A percentile compares a stretch with the other conserved stretches of the same genome.
Evolutionary conservation across 2,797 vertebrate genomes (phyloP).

Genomic region (Psittacula derbiana): DNA sequence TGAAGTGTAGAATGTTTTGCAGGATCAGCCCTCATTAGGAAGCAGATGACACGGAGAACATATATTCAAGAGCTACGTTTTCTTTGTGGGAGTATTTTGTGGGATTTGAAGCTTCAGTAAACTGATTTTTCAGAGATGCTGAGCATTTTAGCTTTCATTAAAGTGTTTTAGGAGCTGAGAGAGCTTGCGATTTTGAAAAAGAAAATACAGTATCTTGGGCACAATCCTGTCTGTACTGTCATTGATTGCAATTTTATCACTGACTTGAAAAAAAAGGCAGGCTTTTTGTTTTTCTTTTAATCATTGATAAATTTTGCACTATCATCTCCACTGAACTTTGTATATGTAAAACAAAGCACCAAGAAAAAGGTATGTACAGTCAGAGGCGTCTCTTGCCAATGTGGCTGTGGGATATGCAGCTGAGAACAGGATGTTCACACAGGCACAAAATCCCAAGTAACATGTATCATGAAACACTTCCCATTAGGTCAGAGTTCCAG

Average conservation of each 20-base stretch:
- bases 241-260: background rate
- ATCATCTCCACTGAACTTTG: background rate
- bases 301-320: background rate
- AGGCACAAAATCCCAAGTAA: constrained; percentile 26
- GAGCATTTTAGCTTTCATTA: background rate
- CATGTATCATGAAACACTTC: constrained; percentile 7
- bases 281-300: background rate
- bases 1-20: background rate
- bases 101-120: background rate
- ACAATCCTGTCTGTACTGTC: background rate
- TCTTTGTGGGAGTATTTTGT: background rate
- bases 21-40: background rate
- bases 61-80: background rate
- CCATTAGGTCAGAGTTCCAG: background rate
- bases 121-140: background rate
- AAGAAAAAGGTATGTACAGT: background rate
- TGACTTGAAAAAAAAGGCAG: background rate
- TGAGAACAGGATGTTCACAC: constrained; percentile 43
- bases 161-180: background rate
- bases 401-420: background rate
- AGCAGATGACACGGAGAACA: background rate
- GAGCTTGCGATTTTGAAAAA: background rate
- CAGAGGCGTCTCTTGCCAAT: background rate
- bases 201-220: background rate
- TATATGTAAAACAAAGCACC: background rate